Evolutionary conservation across 2,888 invertebrate species (phyloP).

Genomic region (Agrochola litura): DNA sequence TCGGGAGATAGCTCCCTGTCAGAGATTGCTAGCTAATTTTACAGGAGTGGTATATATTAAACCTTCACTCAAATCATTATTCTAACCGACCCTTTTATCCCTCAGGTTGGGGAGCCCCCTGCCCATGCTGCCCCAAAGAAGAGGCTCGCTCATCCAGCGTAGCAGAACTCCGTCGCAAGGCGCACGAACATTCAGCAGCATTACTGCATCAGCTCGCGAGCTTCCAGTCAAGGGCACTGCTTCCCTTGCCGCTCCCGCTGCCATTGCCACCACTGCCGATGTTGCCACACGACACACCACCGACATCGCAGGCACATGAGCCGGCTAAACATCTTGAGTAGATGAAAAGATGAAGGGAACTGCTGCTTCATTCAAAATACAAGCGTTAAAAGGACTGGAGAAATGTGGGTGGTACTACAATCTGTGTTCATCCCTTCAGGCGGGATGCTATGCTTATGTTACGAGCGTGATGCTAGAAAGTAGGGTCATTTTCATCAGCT

Average conservation of each 20-base stretch:
- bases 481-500: not conserved
- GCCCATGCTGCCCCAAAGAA: conserved; percentile 94
- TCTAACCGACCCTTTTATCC: not conserved
- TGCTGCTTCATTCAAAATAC: not conserved
- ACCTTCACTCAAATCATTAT: not conserved
- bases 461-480: not conserved
- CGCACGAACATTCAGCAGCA: conserved; percentile 98
- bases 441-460: not conserved
- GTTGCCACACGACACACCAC: conserved; percentile 74
- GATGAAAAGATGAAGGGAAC: not conserved
- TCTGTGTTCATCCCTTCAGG: not conserved
- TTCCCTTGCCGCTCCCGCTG: conserved; percentile 84
- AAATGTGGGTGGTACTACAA: not conserved
- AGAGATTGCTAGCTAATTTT: no score
- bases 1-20: no score
- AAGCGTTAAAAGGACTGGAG: not conserved
- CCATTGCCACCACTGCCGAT: conserved; percentile 83
- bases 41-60: no score
- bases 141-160: conserved; percentile 96
- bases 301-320: conserved; percentile 69
- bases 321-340: conserved; percentile 83
- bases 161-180: conserved; percentile 97
- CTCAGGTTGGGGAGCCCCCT: conserved; percentile 94
- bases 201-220: conserved; percentile 93
- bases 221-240: conserved; percentile 91